Evolutionary conservation across 2,113 vertebrate species (phyloP).

Genomic region (Tauraco erythrolophus): DNA sequence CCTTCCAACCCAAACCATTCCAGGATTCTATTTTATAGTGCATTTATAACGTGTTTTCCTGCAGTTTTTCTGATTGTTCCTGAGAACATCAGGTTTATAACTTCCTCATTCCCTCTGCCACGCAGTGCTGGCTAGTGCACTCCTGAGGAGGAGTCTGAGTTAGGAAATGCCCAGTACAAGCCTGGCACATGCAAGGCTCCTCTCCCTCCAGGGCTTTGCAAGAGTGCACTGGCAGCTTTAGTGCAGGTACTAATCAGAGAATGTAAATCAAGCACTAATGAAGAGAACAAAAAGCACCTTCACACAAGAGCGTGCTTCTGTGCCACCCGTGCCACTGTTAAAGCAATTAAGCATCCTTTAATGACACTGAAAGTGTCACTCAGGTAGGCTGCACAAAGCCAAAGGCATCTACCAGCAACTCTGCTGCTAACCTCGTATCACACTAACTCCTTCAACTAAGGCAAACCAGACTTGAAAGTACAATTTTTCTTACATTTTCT

Average conservation of each 20-base stretch:
- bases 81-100: too few relatives aligned
- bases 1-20: too few relatives aligned
- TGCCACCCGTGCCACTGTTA: accelerated
- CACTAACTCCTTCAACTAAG: neutral
- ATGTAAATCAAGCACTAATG: neutral
- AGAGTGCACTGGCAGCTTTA: neutral
- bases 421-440: neutral
- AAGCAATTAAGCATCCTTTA: neutral
- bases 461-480: neutral
- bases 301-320: neutral
- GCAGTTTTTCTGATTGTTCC: neutral
- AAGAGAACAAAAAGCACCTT: neutral
- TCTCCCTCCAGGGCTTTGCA: neutral
- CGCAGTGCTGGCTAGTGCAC: too few relatives aligned
- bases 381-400: accelerated
- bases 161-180: too few relatives aligned
- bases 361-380: neutral
- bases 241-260: neutral
- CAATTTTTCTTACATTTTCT: neutral
- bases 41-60: neutral
- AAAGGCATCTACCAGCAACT: neutral
- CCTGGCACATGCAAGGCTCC: neutral
- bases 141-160: too few relatives aligned
- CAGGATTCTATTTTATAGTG: too few relatives aligned
- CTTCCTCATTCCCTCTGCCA: neutral